A percentile compares a stretch with the other conserved stretches of the same genome.
phyloP scores from a whole-genome alignment of 2,113 vertebrate species.

The Lates calcarifer region DNA sequence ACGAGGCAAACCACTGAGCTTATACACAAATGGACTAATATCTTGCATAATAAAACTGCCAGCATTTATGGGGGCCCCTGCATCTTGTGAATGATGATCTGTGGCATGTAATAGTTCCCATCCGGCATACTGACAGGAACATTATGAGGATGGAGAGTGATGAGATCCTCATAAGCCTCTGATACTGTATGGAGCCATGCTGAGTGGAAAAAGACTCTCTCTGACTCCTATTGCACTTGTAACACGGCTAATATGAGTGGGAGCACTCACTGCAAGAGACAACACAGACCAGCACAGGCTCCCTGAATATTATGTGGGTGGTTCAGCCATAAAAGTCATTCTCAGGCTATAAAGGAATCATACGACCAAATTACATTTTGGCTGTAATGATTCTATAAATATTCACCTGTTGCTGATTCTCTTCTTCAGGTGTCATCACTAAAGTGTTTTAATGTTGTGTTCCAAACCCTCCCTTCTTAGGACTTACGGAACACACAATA shows the following conservation, averaged over 20 bases:
- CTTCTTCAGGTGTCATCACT: slow-evolving; percentile 13
- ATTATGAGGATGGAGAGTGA: slow-evolving; percentile 80
- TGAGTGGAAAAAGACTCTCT: slow-evolving; percentile 62
- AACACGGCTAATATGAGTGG: slow-evolving; percentile 54
- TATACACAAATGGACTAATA: slow-evolving; percentile 57
- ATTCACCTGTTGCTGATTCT: slow-evolving; percentile 23
- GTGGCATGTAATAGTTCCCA: slow-evolving; percentile 71
- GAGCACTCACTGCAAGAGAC: slow-evolving; percentile 39
- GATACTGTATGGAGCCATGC: slow-evolving; percentile 48
- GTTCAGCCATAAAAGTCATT: slow-evolving; percentile 54
- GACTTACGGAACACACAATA: neutral
- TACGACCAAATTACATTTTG: slow-evolving; percentile 30
- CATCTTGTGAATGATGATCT: slow-evolving; percentile 65
- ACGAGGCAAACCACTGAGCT: slow-evolving; percentile 52
- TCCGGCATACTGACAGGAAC: slow-evolving; percentile 67
- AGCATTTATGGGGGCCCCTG: slow-evolving; percentile 49
- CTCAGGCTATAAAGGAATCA: slow-evolving; percentile 42
- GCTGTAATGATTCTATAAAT: slow-evolving; percentile 15
- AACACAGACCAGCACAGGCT: slow-evolving; percentile 48
- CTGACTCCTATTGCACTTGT: slow-evolving; percentile 58
- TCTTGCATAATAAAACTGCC: slow-evolving; percentile 58
- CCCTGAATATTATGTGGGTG: slow-evolving; percentile 49
- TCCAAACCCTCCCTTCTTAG: neutral
- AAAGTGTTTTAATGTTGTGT: neutral
- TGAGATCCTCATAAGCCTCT: slow-evolving; percentile 57